Evolutionary conservation across 2,113 vertebrate species (phyloP).

Genomic region (Zonotrichia leucophrys): DNA sequence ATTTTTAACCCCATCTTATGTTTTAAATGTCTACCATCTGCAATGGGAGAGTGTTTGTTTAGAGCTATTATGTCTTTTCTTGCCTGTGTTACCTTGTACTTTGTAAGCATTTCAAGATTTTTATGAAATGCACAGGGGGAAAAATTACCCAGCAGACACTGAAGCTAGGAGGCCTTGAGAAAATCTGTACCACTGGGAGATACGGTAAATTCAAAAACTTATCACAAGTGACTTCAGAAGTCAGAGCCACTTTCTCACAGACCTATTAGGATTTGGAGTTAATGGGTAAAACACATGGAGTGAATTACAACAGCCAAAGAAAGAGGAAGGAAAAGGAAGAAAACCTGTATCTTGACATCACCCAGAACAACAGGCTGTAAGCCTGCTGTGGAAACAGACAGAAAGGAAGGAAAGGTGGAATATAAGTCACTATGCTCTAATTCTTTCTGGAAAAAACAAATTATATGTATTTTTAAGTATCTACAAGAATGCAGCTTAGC

Average conservation of each 20-base stretch:
- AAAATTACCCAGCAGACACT: background rate
- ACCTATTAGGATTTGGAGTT: background rate
- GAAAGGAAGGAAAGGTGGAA: background rate
- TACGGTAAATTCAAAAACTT: background rate
- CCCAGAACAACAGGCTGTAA: background rate
- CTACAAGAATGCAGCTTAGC: background rate
- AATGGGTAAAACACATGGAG: background rate
- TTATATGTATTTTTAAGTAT: background rate
- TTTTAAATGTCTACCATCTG: background rate
- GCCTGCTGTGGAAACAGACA: background rate
- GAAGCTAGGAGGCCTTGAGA: background rate
- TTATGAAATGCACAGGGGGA: accelerated
- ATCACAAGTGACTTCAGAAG: background rate
- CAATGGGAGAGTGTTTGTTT: background rate
- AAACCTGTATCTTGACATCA: background rate
- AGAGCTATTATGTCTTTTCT: background rate
- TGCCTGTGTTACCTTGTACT: background rate
- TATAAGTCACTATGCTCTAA: background rate
- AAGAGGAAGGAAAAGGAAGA: background rate
- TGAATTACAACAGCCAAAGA: background rate
- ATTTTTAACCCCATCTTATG: background rate
- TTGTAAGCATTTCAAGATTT: background rate
- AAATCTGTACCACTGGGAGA: background rate
- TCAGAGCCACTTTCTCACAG: background rate
- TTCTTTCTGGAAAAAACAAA: background rate